A percentile compares a stretch with the other conserved stretches of the same genome.
phyloP scores from a whole-genome alignment of 2,888 invertebrate species.

The Trypoxylon attenuatum region DNA sequence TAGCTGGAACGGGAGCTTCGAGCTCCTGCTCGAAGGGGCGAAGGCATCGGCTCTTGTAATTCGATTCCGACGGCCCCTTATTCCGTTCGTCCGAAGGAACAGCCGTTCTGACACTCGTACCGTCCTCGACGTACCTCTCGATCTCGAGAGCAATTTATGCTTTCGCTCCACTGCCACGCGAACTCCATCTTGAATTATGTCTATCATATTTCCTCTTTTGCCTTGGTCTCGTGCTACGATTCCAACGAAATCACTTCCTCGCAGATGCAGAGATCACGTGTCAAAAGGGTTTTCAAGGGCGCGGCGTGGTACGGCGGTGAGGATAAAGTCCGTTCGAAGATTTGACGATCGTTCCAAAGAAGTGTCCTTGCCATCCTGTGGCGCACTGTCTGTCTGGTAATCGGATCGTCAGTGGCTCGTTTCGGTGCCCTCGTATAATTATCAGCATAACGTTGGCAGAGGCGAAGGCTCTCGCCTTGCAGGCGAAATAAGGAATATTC shows the following conservation, averaged over 20 bases:
- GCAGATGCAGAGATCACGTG: conserved; percentile 8
- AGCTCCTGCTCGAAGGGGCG: conserved; percentile 7
- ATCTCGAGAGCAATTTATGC: conserved; percentile 40
- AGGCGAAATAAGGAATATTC: conserved; percentile 39
- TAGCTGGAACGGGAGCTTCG: too few species aligned
- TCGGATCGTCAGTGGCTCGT: conserved; percentile 29
- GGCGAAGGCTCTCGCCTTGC: neutral
- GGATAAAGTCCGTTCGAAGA: neutral
- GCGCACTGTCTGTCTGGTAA: conserved; percentile 35
- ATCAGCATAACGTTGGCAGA: conserved; percentile 31
- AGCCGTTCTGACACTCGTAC: conserved; percentile 35
- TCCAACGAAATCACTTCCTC: conserved; percentile 40
- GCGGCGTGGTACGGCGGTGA: too few species aligned
- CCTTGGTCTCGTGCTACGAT: conserved; percentile 36
- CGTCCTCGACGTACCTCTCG: conserved; percentile 19
- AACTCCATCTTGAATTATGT: conserved; percentile 42
- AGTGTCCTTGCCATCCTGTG: neutral
- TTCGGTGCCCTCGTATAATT: conserved; percentile 36
- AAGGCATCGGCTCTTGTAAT: conserved; percentile 58
- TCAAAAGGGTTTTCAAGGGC: neutral
- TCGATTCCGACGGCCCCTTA: conserved; percentile 54
- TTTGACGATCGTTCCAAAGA: neutral
- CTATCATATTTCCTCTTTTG: conserved; percentile 37
- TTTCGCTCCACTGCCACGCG: neutral
- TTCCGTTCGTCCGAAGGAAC: conserved; percentile 29